phyloP scores from a whole-genome alignment of 2,113 vertebrate species.

The Petromus typicus region DNA sequence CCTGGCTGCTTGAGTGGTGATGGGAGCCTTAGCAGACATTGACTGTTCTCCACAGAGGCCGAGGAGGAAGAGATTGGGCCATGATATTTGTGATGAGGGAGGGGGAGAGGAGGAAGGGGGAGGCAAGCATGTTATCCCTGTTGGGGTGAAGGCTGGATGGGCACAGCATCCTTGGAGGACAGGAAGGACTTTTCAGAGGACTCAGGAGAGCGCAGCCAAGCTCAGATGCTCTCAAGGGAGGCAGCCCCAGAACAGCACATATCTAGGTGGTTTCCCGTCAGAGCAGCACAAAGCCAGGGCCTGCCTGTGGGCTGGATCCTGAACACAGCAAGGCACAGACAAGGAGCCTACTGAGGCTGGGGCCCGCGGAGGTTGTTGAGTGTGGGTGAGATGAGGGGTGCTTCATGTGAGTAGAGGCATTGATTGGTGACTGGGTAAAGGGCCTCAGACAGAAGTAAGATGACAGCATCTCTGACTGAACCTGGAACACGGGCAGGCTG shows the following conservation, averaged over 20 bases:
- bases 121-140: not conserved
- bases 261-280: not conserved
- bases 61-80: not conserved
- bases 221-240: not conserved
- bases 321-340: too few relatives aligned
- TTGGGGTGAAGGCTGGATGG: not conserved
- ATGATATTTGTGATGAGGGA: not conserved
- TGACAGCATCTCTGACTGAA: not conserved
- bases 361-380: too few relatives aligned
- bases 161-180: not conserved
- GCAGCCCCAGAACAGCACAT: not conserved
- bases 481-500: not conserved
- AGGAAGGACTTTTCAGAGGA: not conserved
- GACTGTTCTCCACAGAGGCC: not conserved
- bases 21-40: not conserved
- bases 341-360: too few relatives aligned
- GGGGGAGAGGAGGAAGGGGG: not conserved
- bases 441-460: not conserved
- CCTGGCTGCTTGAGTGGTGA: not conserved
- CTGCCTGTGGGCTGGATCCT: not conserved
- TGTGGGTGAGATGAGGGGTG: not conserved
- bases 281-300: not conserved
- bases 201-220: too few relatives aligned
- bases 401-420: not conserved
- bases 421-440: not conserved